Conservation (phyloP, 2,797 vertebrate genomes). For the Nannoperca australis region DNA sequence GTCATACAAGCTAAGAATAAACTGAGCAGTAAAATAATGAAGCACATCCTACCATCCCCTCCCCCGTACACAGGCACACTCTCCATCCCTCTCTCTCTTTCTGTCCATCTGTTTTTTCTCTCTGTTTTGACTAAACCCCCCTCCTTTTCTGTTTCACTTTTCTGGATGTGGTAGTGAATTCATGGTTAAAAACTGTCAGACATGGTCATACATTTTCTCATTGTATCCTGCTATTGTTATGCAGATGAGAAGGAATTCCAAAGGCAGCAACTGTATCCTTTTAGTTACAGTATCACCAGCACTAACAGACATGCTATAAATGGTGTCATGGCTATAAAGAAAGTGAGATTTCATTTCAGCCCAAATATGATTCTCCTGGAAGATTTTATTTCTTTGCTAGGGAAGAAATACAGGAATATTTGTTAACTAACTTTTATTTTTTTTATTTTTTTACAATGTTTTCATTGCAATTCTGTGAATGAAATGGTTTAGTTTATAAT, state of each 20-base stretch:
- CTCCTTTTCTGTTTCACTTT: constrained; percentile 7
- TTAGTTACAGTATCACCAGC: constrained; percentile 59
- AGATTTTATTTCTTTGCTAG: background rate
- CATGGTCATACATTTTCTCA: constrained; percentile 63
- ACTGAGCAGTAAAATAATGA: constrained; percentile 62
- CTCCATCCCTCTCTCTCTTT: constrained; percentile 25
- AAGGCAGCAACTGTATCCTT: constrained; percentile 60
- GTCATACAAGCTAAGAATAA: constrained; percentile 69
- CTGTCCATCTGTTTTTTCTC: constrained; percentile 45
- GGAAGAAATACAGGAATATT: constrained; percentile 1
- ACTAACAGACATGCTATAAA: constrained; percentile 33
- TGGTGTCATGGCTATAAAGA: constrained; percentile 51
- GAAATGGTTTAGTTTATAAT: constrained; percentile 27
- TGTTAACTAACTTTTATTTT: background rate
- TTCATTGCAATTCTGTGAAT: constrained; percentile 1
- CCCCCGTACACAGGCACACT: constrained; percentile 11
- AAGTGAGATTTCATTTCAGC: constrained; percentile 29
- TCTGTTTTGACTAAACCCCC: constrained; percentile 22
- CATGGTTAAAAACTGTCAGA: constrained; percentile 62
- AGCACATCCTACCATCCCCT: constrained; percentile 20
- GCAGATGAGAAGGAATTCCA: constrained; percentile 64
- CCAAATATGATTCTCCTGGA: constrained; percentile 18
- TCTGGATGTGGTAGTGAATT: constrained; percentile 44
- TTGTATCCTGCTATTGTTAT: constrained; percentile 64
- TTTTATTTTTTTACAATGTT: background rate